Conservation (phyloP, 2,113 vertebrate genomes). For the Pholis gunnellus region DNA sequence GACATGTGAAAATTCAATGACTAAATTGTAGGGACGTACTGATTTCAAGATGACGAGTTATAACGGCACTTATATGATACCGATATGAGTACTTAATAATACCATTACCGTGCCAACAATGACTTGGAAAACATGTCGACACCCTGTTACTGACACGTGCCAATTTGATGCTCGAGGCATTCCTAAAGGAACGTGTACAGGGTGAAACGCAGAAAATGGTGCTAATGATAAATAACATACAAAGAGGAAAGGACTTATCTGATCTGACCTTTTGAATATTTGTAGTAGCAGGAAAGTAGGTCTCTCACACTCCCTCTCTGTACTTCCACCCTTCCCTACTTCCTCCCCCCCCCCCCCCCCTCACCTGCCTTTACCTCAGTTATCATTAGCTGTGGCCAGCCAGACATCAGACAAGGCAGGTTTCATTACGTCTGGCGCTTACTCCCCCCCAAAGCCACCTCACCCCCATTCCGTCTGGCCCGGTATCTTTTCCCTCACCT, state of each 20-base stretch:
- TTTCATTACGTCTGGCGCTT: slow-evolving; percentile 48
- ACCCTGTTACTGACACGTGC: no score
- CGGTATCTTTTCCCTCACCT: slow-evolving; percentile 29
- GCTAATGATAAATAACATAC: not conserved
- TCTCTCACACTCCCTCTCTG: not conserved
- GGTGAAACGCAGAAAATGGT: not conserved
- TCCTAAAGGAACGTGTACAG: not conserved
- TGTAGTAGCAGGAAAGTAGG: not conserved
- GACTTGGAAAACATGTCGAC: no score
- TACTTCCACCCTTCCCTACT: not conserved
- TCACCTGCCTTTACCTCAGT: slow-evolving; percentile 20
- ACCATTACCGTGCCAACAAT: no score
- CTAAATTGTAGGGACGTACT: not conserved
- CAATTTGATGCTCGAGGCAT: no score
- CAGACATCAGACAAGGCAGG: slow-evolving; percentile 45
- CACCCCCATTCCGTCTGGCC: not conserved
- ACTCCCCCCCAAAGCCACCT: slow-evolving; percentile 2
- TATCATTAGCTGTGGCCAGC: slow-evolving; percentile 50
- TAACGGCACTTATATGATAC: no score
- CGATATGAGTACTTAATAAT: no score
- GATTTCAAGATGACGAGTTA: no score
- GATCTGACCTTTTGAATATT: slow-evolving; percentile 38
- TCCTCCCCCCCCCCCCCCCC: not conserved
- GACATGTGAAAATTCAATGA: not conserved
- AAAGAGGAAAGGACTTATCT: not conserved